Base-by-base conservation (phyloP, 2,797 vertebrate genomes). In the Psittacula derbiana region DNA sequence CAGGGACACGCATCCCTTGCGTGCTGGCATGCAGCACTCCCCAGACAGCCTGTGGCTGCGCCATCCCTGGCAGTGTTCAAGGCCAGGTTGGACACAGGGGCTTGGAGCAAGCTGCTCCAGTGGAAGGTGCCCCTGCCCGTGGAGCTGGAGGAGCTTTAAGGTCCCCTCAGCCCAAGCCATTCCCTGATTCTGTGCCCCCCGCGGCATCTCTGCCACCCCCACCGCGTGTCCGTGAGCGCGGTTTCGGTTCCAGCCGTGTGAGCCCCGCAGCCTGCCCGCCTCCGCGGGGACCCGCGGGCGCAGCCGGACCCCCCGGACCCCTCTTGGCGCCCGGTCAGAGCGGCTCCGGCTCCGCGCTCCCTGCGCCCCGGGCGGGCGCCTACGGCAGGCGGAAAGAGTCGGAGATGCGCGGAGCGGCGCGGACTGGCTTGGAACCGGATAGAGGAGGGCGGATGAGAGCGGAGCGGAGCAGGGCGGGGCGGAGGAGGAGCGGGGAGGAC, bases 1-100 rank as follows among this genome's bases (percentile, higher is more conserved):
- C 31, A 61, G 27, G 28, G 47, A 6, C 31, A 20, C 2, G 1
- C 33, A 4, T 0, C 31, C 50, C 21, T 2, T 0, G 16, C 0
- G 1, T 12, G 57, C 55, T 58, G 55, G 55, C n/a, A 36, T 24
- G 55, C 55, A 36, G 55, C 55, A 24, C 23, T 24, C 14, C 55
- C 14, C 55, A 24, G 21, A 25, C n/a, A 24, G 33, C n/a, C n/a
- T 36, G 55, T 14, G n/a, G 55, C n/a, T 58, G n/a, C 55, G n/a
- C 15, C 55, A 36, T 58, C 55, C 10, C 55, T 58, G n/a, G 55
- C 10, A 11, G 21, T 58, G 55, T 0, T 36, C 55, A 58, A 58
- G 55, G n/a, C 55, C n/a, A 3, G 55, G 14, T 33, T 33, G 55
- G 55, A 57, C n/a, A 57, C 20, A 57, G 31, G n/a, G 21, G n/a